Conservation (phyloP, 2,113 vertebrate genomes). For the Channa argus region DNA sequence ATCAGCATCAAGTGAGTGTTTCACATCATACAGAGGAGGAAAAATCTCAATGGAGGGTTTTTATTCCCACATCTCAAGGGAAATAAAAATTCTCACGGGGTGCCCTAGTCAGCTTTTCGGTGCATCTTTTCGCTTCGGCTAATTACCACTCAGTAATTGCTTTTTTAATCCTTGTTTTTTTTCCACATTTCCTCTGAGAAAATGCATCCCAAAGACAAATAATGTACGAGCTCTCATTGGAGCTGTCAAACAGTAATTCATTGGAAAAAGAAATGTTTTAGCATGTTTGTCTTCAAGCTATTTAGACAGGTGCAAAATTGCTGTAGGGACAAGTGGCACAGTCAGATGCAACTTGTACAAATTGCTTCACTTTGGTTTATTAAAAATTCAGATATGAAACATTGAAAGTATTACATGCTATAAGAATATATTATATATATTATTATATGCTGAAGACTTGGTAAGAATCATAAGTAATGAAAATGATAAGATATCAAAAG, state of each 20-base stretch:
- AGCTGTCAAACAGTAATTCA: slow-evolving; percentile 32
- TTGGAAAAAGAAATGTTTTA: slow-evolving; percentile 16
- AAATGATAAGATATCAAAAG: too few relatives aligned
- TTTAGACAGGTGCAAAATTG: slow-evolving; percentile 28
- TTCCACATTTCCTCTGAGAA: slow-evolving; percentile 25
- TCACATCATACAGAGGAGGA: neutral
- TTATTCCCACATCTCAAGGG: slow-evolving; percentile 35
- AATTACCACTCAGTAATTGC: slow-evolving; percentile 66
- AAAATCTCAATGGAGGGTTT: slow-evolving; percentile 23
- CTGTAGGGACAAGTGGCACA: slow-evolving; percentile 13
- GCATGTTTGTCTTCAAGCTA: slow-evolving; percentile 28
- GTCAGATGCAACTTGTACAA: slow-evolving; percentile 12
- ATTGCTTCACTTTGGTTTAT: slow-evolving; percentile 13
- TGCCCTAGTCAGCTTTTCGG: slow-evolving; percentile 35
- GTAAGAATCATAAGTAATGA: too few relatives aligned
- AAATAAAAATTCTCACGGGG: slow-evolving; percentile 27
- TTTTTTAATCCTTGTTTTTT: slow-evolving; percentile 38
- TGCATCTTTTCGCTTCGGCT: slow-evolving; percentile 41
- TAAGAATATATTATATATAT: too few relatives aligned
- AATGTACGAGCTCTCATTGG: slow-evolving; percentile 22
- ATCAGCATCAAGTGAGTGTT: slow-evolving; percentile 97
- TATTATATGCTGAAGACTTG: too few relatives aligned
- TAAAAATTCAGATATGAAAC: neutral
- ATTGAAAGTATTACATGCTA: neutral
- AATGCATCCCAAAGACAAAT: slow-evolving; percentile 16